These are phyloP conservation scores for Neoarius graeffei DNA, from an alignment of 2,113 vertebrate species.

Conservation along the genomic window DNA sequence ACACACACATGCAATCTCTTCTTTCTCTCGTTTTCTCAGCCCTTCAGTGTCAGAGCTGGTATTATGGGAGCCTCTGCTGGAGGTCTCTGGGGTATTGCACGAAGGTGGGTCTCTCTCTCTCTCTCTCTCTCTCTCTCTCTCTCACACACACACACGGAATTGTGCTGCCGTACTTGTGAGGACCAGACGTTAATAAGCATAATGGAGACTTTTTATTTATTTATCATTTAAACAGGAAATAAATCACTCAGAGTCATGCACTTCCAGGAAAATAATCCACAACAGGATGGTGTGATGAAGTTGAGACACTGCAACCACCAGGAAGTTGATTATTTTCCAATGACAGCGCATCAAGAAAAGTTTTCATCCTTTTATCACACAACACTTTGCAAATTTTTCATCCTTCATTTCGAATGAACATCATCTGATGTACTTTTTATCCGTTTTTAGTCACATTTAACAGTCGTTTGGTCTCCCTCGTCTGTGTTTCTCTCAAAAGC, in stretches of 20 bases:
- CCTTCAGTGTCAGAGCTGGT: conserved; percentile 64
- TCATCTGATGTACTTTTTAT: neutral
- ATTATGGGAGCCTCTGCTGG: conserved; percentile 79
- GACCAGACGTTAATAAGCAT: neutral
- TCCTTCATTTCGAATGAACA: neutral
- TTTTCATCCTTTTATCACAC: neutral
- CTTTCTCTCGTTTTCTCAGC: conserved; percentile 1
- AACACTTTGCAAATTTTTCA: no score
- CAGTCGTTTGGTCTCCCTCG: no score
- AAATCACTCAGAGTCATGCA: neutral
- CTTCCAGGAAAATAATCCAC: neutral
- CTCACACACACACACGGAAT: neutral
- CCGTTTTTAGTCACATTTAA: neutral
- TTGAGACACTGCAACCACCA: neutral
- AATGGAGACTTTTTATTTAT: neutral
- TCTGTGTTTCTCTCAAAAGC: neutral
- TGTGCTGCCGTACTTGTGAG: neutral
- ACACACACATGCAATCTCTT: conserved; percentile 7
- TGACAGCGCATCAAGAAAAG: neutral
- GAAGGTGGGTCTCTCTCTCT: conserved; percentile 32
- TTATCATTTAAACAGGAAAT: neutral
- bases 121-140: conserved; percentile 25
- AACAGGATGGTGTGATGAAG: neutral
- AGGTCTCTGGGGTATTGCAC: conserved; percentile 74
- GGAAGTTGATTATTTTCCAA: neutral